Base-by-base conservation (phyloP, 1,140 invertebrate genomes). In the Nasonia vitripennis region DNA sequence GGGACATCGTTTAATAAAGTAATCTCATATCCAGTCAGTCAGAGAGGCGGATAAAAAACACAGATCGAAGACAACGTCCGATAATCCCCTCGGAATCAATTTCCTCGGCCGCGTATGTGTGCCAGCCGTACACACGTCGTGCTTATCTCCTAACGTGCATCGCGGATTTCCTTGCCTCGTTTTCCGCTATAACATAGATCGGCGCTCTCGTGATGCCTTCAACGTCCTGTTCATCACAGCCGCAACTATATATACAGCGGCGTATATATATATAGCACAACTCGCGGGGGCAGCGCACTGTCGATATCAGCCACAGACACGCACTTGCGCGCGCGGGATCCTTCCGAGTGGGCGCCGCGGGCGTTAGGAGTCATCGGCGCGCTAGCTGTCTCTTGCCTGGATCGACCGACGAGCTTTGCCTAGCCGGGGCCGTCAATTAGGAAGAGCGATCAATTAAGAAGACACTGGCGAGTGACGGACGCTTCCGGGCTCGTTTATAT, bases 261-360 rank as follows among this genome's bases (percentile, higher is more conserved):
- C 27, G 27, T 1, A 6, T 37, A 37, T 20, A 20, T 20, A 62
- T 6, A 62, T 62, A 55, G 2, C 34, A 37, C 34, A 37, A 37
- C 41, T 45, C 41, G 41, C 6, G 41, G 7, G 41, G 1, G 9
- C 41, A 37, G 34, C 34, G 2, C 17, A 62, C 55, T 62, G 55
- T 62, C 55, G 55, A 78, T 84, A 78, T 84, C 83, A 78, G 83
- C 27, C 27, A 17, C 83, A 34, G 75, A 31, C 17, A n/a, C 17
- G 62, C 77, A 71, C 74, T 78, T 71, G 55, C 1, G 27, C 27
- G 27, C 27, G 27, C 55, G 17, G 31, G 51, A 83, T 67, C 51
- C 51, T 82, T 82, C 55, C 23, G 12, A 81, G 37, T 62, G 34
- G 17, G 10, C 48, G 27, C 17, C 68, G 68, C 31, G 48, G 34